Evolutionary conservation across 2,797 vertebrate genomes (phyloP).

Genomic region (Eulemur rubriventer): DNA sequence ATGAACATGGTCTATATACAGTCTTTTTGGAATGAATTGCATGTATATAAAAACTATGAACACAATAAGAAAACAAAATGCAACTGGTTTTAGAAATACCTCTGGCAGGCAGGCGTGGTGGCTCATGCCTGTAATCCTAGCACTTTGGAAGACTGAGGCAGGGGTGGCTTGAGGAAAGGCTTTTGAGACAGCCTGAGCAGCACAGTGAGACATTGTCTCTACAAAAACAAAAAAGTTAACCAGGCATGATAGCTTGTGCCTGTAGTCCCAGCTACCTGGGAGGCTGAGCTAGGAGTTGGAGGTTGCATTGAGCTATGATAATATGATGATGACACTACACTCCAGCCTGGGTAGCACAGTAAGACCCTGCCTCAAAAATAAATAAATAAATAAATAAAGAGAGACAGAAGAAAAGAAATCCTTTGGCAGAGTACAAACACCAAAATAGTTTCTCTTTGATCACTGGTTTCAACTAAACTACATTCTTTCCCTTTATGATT

Average conservation of each 20-base stretch:
- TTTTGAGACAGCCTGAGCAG: neutral
- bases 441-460: neutral
- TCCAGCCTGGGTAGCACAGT: too few species aligned
- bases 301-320: too few species aligned
- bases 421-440: neutral
- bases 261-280: neutral
- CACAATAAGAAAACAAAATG: neutral
- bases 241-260: neutral
- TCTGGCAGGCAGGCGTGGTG: neutral
- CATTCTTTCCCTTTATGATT: neutral
- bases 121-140: neutral
- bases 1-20: neutral
- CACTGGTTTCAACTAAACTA: neutral
- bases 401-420: neutral
- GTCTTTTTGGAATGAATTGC: neutral
- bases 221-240: neutral
- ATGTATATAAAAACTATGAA: neutral
- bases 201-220: neutral
- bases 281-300: neutral
- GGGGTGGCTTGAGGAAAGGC: neutral
- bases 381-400: neutral
- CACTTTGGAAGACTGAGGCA: neutral
- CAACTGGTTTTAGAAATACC: neutral
- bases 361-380: neutral
- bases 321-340: too few species aligned